Percentiles rank a stretch among this genome's conserved stretches.
These are phyloP conservation scores for Limnephilus marmoratus DNA, from an alignment of 2,888 invertebrate genomes.

Conservation along the genomic window DNA sequence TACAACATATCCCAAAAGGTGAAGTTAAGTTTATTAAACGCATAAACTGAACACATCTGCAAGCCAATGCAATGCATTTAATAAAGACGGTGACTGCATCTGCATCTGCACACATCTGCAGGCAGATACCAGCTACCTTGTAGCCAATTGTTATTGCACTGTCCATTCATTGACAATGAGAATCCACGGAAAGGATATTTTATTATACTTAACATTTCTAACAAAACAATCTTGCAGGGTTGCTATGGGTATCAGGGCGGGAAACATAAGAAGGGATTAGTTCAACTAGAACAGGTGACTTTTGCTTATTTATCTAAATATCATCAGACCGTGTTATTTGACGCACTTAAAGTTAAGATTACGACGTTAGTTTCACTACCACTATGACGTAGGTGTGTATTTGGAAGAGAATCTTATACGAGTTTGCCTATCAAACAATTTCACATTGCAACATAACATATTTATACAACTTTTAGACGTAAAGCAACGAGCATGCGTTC, in stretches of 20 bases:
- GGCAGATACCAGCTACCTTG: conserved; percentile 9
- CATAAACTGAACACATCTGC: background rate
- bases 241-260: background rate
- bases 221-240: conserved; percentile 41
- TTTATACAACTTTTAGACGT: background rate
- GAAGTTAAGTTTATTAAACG: background rate
- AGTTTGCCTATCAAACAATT: background rate
- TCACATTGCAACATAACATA: background rate
- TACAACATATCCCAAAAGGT: background rate
- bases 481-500: background rate
- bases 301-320: background rate
- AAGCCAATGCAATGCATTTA: background rate
- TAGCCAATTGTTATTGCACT: conserved; percentile 27
- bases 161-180: background rate
- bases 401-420: background rate
- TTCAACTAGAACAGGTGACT: background rate
- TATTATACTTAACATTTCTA: conserved; percentile 29
- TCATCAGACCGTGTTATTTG: background rate
- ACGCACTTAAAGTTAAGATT: background rate
- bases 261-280: conserved; percentile 19
- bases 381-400: background rate
- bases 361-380: background rate
- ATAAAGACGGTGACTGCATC: background rate
- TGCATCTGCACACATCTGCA: background rate
- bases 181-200: background rate